Evolutionary conservation across 2,113 vertebrate genomes (phyloP), one percentile per base, ranked within the genome.

Genomic region (Rhadina sibilatrix): DNA sequence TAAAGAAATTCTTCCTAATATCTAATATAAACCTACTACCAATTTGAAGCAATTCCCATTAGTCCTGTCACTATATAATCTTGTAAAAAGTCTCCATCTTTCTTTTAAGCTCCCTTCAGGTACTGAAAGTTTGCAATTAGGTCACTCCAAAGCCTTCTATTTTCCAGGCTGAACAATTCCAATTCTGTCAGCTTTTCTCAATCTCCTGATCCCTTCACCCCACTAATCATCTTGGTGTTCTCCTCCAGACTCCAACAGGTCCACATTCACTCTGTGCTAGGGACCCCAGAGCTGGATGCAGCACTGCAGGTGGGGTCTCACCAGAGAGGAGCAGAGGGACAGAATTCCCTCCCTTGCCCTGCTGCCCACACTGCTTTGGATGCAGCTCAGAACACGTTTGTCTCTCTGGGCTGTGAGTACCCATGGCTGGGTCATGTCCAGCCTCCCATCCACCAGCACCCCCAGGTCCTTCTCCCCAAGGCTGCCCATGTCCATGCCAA

Each of bases 81-180:
- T 31, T 49, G 21, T 35, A 42, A 88, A 53, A 70, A 56, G 30
- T 49, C 17, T 71, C 13, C 12, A 25, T 30, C 14, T 22, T 63
- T 71, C 13, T 35, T 25, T 28, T 18, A 49, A 37, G 9, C 5
- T 71, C 30, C 35, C 40, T 80, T 64, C 42, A 40, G 30, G 7
- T 40, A 63, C 23, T 30, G 49, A 38, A 79, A 63, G 8, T 24
- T 15, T 38, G 12, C 30, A 79, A 54, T 54, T 63, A 25, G 56
- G 35, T 56, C 25, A 27, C 2, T 15, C 25, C 0, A 0, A 80
- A 42, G 16, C 12, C 37, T 35, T 37, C 37, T 44, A 3, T 60
- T 49, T 35, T 42, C 30, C 25, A 42, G 35, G 14, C 9, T 19
- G 11, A 64, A 64, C 5, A 10, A 72, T 21, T 10, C 17, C 17